Conservation (phyloP, 1,140 invertebrate species). For the Tyrophagus putrescentiae region DNA sequence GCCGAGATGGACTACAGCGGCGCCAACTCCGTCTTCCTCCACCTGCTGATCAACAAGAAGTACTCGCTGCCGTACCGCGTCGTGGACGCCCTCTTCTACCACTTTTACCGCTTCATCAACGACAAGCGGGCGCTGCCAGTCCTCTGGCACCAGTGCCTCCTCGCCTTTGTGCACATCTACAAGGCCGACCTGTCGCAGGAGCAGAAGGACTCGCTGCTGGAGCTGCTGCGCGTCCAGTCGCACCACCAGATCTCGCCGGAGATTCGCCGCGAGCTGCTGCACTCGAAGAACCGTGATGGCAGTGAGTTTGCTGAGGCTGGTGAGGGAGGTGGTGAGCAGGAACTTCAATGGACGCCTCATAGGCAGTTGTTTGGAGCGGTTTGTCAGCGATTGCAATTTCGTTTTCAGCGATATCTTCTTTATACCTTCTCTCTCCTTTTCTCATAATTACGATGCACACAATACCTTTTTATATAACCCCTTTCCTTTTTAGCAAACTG, state of each 20-base stretch:
- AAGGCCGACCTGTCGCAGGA: slow-evolving; percentile 84
- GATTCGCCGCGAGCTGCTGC: slow-evolving; percentile 63
- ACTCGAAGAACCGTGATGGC: slow-evolving; percentile 60
- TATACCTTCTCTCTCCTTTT: too few species aligned
- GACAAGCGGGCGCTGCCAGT: slow-evolving; percentile 75
- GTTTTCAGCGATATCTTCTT: too few species aligned
- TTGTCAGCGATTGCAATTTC: too few species aligned
- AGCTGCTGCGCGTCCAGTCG: slow-evolving; percentile 55
- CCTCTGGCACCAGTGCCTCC: slow-evolving; percentile 85
- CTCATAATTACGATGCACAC: too few species aligned
- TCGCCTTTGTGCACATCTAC: slow-evolving; percentile 88
- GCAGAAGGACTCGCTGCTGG: slow-evolving; percentile 68
- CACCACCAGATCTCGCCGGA: slow-evolving; percentile 70
- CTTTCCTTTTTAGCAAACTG: too few species aligned
- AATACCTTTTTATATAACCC: too few species aligned
- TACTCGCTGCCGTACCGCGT: slow-evolving; percentile 92
- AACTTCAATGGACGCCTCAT: too few species aligned
- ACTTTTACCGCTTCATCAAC: slow-evolving; percentile 73
- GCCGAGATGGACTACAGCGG: slow-evolving; percentile 95
- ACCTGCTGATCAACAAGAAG: slow-evolving; percentile 91
- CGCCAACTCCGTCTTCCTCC: slow-evolving; percentile 88
- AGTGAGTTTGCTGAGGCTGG: neutral
- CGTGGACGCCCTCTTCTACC: slow-evolving; percentile 85
- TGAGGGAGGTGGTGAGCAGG: too few species aligned
- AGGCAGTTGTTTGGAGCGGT: too few species aligned